Percentiles rank a stretch among this genome's conserved stretches.
Evolutionary conservation across 2,888 invertebrate genomes (phyloP).

Genomic region (Dione juno): DNA sequence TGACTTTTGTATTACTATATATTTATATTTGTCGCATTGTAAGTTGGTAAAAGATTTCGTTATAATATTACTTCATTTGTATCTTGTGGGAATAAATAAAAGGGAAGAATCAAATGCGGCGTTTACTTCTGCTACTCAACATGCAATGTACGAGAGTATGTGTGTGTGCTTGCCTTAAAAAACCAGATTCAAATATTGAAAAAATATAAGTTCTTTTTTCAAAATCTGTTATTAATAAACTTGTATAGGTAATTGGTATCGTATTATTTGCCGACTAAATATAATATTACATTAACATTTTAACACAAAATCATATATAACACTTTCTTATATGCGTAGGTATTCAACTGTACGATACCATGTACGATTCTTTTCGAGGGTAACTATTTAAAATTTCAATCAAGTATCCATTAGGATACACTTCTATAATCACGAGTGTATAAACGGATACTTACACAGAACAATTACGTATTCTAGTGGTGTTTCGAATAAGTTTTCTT

Average conservation of each 20-base stretch:
- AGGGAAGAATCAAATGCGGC: too few relatives aligned
- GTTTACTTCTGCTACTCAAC: too few relatives aligned
- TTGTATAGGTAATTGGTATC: too few relatives aligned
- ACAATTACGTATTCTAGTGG: slow-evolving; percentile 25
- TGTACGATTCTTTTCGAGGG: background rate
- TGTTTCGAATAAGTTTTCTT: slow-evolving; percentile 24
- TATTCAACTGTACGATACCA: background rate
- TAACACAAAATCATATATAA: background rate
- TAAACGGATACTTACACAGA: slow-evolving; percentile 39
- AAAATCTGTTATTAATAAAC: too few relatives aligned
- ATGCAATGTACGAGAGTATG: too few relatives aligned
- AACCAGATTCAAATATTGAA: too few relatives aligned
- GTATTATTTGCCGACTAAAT: too few relatives aligned
- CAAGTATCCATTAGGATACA: slow-evolving; percentile 50
- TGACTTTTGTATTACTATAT: background rate
- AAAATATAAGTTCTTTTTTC: too few relatives aligned
- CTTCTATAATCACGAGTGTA: slow-evolving; percentile 50
- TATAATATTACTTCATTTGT: background rate
- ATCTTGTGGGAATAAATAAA: background rate
- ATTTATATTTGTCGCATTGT: background rate
- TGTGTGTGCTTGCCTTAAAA: too few relatives aligned
- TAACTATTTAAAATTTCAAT: slow-evolving; percentile 55
- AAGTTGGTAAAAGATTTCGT: background rate
- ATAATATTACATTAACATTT: too few relatives aligned
- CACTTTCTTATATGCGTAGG: background rate